phyloP scores from a whole-genome alignment of 2,888 invertebrate genomes.

The Rambutsinella grinnellia region DNA sequence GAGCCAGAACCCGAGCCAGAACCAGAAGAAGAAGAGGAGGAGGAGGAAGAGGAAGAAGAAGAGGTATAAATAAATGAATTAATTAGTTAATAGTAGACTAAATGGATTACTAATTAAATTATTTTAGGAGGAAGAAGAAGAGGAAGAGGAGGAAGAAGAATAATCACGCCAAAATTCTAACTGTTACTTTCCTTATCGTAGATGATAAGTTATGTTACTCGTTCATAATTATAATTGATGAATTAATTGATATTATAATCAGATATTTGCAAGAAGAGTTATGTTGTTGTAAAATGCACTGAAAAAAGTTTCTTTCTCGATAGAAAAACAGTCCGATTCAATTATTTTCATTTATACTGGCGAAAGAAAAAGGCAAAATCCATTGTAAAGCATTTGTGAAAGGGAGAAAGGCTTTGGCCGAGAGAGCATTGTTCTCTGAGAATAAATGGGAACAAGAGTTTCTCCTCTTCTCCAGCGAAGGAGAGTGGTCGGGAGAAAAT shows the following conservation, averaged over 20 bases:
- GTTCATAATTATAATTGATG: constrained; percentile 41
- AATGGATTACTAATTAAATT: no score
- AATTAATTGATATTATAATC: constrained; percentile 42
- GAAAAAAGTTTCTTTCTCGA: constrained; percentile 35
- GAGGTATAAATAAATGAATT: neutral
- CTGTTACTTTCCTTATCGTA: constrained; percentile 50
- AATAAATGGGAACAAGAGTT: no score
- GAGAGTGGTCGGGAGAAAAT: constrained; percentile 59
- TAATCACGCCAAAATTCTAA: constrained; percentile 47
- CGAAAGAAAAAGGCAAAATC: no score
- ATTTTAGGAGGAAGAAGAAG: constrained; percentile 29
- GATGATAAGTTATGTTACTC: constrained; percentile 52
- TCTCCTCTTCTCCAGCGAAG: no score
- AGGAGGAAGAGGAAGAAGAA: constrained; percentile 25
- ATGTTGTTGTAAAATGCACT: no score
- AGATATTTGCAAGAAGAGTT: constrained; percentile 31
- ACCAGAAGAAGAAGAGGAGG: constrained; percentile 37
- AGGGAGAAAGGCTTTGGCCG: no score
- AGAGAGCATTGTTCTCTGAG: no score
- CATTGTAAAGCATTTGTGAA: no score
- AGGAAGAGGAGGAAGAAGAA: constrained; percentile 57
- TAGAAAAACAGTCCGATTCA: constrained; percentile 22
- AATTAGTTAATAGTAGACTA: no score
- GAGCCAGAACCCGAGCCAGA: constrained; percentile 45
- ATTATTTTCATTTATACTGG: no score